Evolutionary conservation across 2,888 invertebrate species (phyloP).

Genomic region (Acanthosepion esculentum): DNA sequence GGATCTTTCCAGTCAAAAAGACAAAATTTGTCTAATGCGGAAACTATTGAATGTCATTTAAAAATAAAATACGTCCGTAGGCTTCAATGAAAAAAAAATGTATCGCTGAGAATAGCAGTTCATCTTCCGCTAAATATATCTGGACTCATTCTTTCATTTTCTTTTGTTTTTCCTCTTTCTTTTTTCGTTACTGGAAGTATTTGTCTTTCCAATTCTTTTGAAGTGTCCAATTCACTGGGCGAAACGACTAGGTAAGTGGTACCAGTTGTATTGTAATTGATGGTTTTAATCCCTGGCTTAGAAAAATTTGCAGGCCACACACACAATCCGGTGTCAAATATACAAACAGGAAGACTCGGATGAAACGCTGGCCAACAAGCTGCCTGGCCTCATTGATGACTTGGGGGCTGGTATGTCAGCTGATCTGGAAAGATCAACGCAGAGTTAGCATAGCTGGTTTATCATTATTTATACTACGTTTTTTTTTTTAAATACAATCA

Average conservation of each 20-base stretch:
- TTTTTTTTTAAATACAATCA: too few relatives aligned
- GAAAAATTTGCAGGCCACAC: background rate
- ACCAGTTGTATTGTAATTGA: slow-evolving; percentile 10
- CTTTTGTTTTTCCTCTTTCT: background rate
- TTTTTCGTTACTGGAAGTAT: background rate
- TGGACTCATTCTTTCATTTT: background rate
- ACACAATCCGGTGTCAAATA: background rate
- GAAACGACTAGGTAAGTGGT: slow-evolving; percentile 18
- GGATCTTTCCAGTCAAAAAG: background rate
- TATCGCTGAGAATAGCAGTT: background rate
- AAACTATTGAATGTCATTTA: too few relatives aligned
- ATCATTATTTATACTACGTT: too few relatives aligned
- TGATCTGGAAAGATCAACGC: background rate
- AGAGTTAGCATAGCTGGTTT: background rate
- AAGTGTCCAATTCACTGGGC: background rate
- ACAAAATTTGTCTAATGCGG: background rate
- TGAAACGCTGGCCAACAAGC: background rate
- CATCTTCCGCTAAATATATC: background rate
- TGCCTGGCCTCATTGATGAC: background rate
- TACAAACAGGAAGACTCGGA: background rate
- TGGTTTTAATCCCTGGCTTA: background rate
- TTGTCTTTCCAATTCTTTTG: background rate
- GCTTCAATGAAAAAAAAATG: background rate
- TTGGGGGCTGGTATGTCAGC: background rate
- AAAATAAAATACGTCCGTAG: background rate